Base-by-base conservation (phyloP, 1,140 invertebrate genomes). In the Arctopsyche grandis region DNA sequence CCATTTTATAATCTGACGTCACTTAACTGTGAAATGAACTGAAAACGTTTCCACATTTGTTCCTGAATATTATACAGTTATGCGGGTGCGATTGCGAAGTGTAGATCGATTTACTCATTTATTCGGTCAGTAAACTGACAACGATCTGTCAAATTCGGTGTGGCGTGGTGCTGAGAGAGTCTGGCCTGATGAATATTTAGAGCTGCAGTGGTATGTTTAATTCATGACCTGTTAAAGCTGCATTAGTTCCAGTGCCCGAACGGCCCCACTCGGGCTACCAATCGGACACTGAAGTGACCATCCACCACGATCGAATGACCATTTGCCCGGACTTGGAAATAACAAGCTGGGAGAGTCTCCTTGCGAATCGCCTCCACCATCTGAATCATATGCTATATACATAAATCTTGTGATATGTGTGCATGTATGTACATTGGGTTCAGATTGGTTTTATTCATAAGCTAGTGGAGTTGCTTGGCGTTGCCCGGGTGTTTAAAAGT, bases 161-260 rank as follows among this genome's bases (percentile, higher is more conserved):
- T 22, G 19, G 9, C 21, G 63, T n/a, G n/a, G n/a, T n/a, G n/a
- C n/a, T n/a, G 24, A 29, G 19, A 12, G 19, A 46, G n/a, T 71
- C 29, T 38, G 48, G 19, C 26, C 75, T 76, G 75, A 46, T 76
- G 75, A 63, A 76, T 76, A 76, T 76, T 76, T 76, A 76, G 60
- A 21, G 75, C n/a, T 60, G 56, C 75, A 76, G 24, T 43, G 75
- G 71, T 52, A 76, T 76, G 75, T 76, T 76, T 76, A 76, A 76
- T 76, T 76, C 75, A 76, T 76, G 75, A 46, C 43, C 75, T 44
- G 75, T 76, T 76, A 76, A 76, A 76, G 21, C 26, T 76, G 75
- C 56, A 76, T 26, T 66, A 60, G 73, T 44, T 38, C 56, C 26
- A 16, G 29, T 48, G 26, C 24, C 29, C 26, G 26, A 43, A 70